phyloP scores from a whole-genome alignment of 2,797 vertebrate genomes.

The Sebastes vulpes region DNA sequence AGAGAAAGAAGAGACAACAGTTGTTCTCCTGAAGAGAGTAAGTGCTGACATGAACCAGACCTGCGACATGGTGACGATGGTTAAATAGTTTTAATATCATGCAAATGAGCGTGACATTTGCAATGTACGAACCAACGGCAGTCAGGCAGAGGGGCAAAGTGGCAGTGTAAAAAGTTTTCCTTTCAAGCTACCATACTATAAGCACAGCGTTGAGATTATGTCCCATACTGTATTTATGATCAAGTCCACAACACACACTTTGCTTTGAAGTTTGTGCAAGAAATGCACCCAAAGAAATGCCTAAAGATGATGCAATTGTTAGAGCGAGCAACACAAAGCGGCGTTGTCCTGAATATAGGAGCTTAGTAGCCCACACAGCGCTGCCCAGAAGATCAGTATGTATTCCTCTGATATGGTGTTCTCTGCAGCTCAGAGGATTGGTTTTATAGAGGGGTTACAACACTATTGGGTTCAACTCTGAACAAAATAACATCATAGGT shows the following conservation, averaged over 20 bases:
- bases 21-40: slow-evolving; percentile 21
- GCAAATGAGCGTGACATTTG: slow-evolving; percentile 3
- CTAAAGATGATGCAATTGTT: slow-evolving; percentile 6
- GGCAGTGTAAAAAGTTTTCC: background rate
- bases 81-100: slow-evolving; percentile 12
- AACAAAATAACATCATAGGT: slow-evolving; percentile 9
- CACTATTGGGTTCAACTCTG: slow-evolving; percentile 1
- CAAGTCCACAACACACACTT: background rate
- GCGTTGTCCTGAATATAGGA: slow-evolving; percentile 50
- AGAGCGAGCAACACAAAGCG: slow-evolving; percentile 9
- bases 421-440: slow-evolving; percentile 43
- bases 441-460: slow-evolving; percentile 6
- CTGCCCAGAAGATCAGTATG: slow-evolving; percentile 48
- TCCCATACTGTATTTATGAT: background rate
- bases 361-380: slow-evolving; percentile 66
- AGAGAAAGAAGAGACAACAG: slow-evolving; percentile 13
- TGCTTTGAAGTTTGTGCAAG: slow-evolving; percentile 35
- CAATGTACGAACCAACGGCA: background rate
- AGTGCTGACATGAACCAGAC: slow-evolving; percentile 10
- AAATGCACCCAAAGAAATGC: slow-evolving; percentile 32
- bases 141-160: background rate
- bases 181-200: background rate
- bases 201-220: background rate
- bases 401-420: slow-evolving; percentile 44
- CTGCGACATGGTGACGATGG: background rate